Evolutionary conservation across 2,888 invertebrate species (phyloP).

Genomic region (Hanleya hanleyi): DNA sequence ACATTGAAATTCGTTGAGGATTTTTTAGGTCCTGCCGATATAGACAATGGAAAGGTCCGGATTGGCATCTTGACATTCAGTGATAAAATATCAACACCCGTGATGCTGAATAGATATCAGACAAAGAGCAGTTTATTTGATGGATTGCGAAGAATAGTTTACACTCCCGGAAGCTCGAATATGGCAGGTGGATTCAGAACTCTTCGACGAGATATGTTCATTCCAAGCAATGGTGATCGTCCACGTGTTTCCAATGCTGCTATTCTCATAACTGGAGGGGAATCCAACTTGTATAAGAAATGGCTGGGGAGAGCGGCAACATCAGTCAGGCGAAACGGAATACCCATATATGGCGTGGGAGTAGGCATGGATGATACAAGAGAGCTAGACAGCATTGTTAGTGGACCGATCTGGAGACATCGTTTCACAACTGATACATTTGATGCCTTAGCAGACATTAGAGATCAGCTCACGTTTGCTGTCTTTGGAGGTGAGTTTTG

Average conservation of each 20-base stretch:
- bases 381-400: neutral
- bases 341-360: conserved; percentile 4
- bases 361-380: neutral
- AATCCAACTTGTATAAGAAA: conserved; percentile 32
- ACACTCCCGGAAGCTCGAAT: conserved; percentile 31
- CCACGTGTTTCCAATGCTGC: conserved; percentile 29
- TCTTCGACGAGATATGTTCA: conserved; percentile 28
- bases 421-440: neutral
- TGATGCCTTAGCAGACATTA: neutral
- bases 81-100: conserved; percentile 22
- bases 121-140: conserved; percentile 26
- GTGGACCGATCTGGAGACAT: neutral
- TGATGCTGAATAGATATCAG: conserved; percentile 34
- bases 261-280: conserved; percentile 36
- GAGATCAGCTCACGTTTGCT: neutral
- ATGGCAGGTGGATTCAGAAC: conserved; percentile 32
- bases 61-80: conserved; percentile 25
- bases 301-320: conserved; percentile 22
- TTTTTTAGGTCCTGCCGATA: conserved; percentile 13
- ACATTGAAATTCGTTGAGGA: conserved; percentile 34
- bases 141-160: conserved; percentile 25
- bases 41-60: neutral
- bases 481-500: conserved; percentile 1
- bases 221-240: conserved; percentile 30
- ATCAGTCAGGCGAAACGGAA: conserved; percentile 25